Base-by-base conservation (phyloP, 2,797 vertebrate species). In the Botia almorhae region DNA sequence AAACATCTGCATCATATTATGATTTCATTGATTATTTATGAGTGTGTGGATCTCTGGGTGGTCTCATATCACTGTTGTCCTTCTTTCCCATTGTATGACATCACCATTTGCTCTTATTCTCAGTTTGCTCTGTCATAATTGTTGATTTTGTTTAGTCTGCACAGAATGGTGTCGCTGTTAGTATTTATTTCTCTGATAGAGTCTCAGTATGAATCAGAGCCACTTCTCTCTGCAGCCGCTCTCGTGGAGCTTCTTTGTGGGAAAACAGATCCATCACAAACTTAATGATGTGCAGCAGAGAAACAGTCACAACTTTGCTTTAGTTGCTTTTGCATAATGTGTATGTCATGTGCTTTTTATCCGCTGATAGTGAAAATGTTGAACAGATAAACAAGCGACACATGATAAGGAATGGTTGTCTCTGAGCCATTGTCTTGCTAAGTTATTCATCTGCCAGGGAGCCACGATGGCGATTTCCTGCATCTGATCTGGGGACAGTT, bases 21-120 rank as follows among this genome's bases (percentile, higher is more conserved):
- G 60, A 73, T 65, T 85, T 82, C 85, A 78, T 86, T 61, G 1
- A 70, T 81, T 87, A 60, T 87, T 89, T 88, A 82, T 74, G 39
- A 64, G 10, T 83, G 74, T 86, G 74, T 72, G 84, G 89, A 64
- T 82, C 33, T 67, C 79, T 74, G 60, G 36, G 16, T 55, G 65
- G 69, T 53, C 53, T n/a, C 7, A 76, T 53, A 19, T 26, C 23
- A n/a, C 23, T n/a, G 10, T 71, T 63, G 60, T 82, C 48, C 58
- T 11, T 23, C 23, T 71, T 80, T 80, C 74, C 69, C 4, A 16
- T 70, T 39, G 23, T 46, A 12, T 43, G 46, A 72, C 26, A 10
- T 69, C 60, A 77, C 51, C 33, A 33, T 3, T 67, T 80, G 76
- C 79, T 76, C 17, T 8, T 26, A 39, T 63, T 48, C 53, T 73